Base-by-base conservation (phyloP, 2,888 invertebrate genomes). In the Lithodes maja region DNA sequence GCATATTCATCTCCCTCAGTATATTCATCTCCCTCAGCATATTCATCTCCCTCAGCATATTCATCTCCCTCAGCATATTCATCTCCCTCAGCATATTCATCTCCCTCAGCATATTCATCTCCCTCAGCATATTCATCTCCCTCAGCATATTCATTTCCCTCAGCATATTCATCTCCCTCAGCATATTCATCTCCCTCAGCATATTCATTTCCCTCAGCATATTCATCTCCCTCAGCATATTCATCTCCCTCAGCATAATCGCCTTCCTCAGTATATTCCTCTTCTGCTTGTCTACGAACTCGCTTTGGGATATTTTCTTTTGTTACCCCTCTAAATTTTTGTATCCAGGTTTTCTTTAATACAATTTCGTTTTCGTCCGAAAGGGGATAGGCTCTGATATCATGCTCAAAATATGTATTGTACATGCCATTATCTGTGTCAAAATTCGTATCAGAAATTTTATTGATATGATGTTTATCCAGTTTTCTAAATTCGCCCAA, bases 121-220 rank as follows among this genome's bases (percentile, higher is more conserved):
- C 9, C 54, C 2, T 54, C 54, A 9, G 33, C 84, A n/a, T 71
- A 61, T 53, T 74, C 83, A 74, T 71, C 71, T 33, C 50, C 75
- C 52, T 53, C 49, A 52, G 50, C 9, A 69, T 15, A 50, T n/a
- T 71, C 49, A 50, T 50, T 17, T n/a, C 49, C 69, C 49, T 69
- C 12, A 1, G 33, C 50, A 69, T 15, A n/a, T 3, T 69, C 12
- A 71, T 69, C 12, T 7, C 55, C 33, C 33, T 33, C 33, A 33
- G 33, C 33, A 33, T 33, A 33, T 50, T 12, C 50, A 81, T n/a
- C 81, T 5, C 50, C 54, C 49, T 83, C 83, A 83, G 12, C 61
- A 68, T 83, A 15, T 3, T 33, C 33, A 83, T 9, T 9, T 33
- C 33, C 33, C 33, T 33, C 33, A 33, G 33, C 33, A 83, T 53